These are phyloP conservation scores for Dipodomys spectabilis DNA, from an alignment of 2,113 vertebrate genomes.

Conservation along the genomic window DNA sequence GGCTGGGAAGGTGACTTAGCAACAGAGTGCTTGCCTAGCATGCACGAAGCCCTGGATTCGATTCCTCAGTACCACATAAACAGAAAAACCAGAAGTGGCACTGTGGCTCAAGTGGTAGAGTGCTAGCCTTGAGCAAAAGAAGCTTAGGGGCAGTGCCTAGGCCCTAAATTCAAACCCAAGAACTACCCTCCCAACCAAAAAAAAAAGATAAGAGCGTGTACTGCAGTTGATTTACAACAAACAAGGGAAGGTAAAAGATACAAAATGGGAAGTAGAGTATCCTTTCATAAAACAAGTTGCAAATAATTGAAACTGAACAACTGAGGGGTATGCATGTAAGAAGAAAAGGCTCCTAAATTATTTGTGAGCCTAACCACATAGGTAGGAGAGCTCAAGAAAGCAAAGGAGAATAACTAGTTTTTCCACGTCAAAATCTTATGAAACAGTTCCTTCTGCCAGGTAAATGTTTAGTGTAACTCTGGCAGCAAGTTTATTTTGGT, in stretches of 20 bases:
- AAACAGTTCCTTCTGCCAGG: neutral
- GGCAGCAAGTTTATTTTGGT: neutral
- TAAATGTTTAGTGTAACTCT: neutral
- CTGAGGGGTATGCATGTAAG: neutral
- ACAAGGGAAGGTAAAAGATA: neutral
- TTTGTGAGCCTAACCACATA: neutral
- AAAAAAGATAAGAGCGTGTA: neutral
- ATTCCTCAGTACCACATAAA: too few relatives aligned
- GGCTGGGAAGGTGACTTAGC: too few relatives aligned
- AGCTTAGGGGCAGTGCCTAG: too few relatives aligned
- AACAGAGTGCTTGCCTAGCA: too few relatives aligned
- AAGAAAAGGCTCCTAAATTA: neutral
- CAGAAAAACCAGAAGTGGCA: too few relatives aligned
- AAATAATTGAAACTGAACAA: neutral
- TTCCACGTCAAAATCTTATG: neutral
- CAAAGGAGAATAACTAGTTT: neutral
- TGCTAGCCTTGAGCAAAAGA: too few relatives aligned
- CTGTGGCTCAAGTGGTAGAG: too few relatives aligned
- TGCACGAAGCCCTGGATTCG: too few relatives aligned
- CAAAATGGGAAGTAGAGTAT: neutral
- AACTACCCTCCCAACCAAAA: too few relatives aligned
- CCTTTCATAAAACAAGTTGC: neutral
- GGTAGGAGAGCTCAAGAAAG: neutral
- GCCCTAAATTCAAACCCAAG: too few relatives aligned
- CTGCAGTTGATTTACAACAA: neutral